phyloP scores from a whole-genome alignment of 2,797 vertebrate genomes.

The Leptoclinus maculatus region DNA sequence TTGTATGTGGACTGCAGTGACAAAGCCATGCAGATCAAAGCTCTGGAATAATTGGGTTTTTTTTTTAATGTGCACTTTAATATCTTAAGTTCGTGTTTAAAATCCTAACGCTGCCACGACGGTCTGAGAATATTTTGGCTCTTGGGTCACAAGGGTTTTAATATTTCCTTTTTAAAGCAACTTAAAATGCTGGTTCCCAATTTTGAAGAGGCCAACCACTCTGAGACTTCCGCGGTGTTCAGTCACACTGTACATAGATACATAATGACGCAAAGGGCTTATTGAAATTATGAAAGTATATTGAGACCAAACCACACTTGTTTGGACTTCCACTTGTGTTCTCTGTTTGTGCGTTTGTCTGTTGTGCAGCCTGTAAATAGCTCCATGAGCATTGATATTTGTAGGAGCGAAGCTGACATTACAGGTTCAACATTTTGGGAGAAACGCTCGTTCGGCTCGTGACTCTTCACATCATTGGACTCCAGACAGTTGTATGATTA shows the following conservation, averaged over 20 bases:
- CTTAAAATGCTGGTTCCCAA: background rate
- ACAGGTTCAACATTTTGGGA: background rate
- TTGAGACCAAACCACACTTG: background rate
- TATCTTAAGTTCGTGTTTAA: conserved; percentile 29
- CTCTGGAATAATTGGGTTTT: conserved; percentile 9
- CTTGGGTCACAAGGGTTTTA: conserved; percentile 9
- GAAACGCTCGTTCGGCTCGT: background rate
- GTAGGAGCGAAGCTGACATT: too few species aligned
- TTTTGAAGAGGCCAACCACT: conserved; percentile 23
- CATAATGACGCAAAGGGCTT: background rate
- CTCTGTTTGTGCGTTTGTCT: background rate
- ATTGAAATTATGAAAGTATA: background rate
- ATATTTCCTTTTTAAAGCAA: conserved; percentile 10
- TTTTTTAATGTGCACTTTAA: conserved; percentile 65
- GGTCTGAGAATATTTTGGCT: conserved; percentile 6
- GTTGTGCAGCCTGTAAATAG: background rate
- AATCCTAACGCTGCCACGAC: conserved; percentile 21
- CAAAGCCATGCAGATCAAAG: conserved; percentile 52
- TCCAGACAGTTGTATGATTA: background rate
- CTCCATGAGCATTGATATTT: background rate
- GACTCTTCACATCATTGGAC: background rate
- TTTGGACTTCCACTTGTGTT: background rate
- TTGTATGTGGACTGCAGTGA: conserved; percentile 1
- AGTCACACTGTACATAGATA: conserved; percentile 14
- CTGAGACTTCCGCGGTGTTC: background rate